Evolutionary conservation across 2,113 vertebrate genomes (phyloP), one percentile per base, ranked within the genome.

Genomic region (Oxygymnocypris stewartii): DNA sequence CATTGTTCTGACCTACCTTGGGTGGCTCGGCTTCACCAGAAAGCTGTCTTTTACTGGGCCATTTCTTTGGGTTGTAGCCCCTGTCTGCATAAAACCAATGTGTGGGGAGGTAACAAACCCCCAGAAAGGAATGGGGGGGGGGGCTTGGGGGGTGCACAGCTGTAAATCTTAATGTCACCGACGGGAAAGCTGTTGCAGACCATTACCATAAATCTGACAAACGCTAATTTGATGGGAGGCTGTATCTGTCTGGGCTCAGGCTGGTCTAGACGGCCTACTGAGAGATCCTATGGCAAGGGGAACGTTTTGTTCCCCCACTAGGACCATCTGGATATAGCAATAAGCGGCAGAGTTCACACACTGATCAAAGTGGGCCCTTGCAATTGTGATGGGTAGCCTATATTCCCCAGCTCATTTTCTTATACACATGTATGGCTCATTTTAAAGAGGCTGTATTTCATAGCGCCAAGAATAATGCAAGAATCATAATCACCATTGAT

Each of bases 191-290:
- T 98, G 96, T 97, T 97, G 96, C 94, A 94, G 96, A 96, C 96
- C 96, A 97, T 98, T 97, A 98, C 97, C 97, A 99, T 99, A 99
- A 98, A 99, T 98, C 97, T 99, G 97, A 98, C 97, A 98, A 98
- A 98, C 96, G 92, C 97, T 97, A 97, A 98, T 98, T 98, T 98
- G 97, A 99, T 98, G 97, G 97, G 97, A 97, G 97, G 97, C 97
- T 97, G 97, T 98, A 98, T 98, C 97, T 98, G 97, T 98, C 97
- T 99, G 97, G 97, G 96, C 96, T 96, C 95, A 95, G 96, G 96
- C 96, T 96, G 97, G 98, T 99, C 97, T 99, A 99, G 97, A 99
- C 97, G 96, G 95, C 95, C 97, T 98, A 97, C 97, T 98, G 97
- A 99, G 97, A 96, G 96, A 96, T 96, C 96, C 95, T 97, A 96